Evolutionary conservation across 2,113 vertebrate genomes (phyloP).

Genomic region (Balaeniceps rex): DNA sequence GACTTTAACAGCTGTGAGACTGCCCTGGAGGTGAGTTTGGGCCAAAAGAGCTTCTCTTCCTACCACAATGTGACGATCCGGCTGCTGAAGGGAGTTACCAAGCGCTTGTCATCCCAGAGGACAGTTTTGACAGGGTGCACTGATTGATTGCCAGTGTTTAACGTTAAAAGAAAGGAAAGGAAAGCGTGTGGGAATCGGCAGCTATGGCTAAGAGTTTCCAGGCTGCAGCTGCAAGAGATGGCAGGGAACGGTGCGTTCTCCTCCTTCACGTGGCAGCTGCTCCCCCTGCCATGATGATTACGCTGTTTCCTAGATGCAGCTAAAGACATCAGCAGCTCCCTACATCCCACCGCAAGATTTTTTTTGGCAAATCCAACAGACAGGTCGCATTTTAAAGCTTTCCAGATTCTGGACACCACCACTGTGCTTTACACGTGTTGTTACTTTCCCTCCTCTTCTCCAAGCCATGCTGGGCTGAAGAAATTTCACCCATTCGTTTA

Average conservation of each 20-base stretch:
- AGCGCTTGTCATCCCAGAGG: neutral
- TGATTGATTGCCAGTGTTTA: neutral
- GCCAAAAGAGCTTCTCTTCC: neutral
- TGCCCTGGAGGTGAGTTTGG: neutral
- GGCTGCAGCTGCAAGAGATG: neutral
- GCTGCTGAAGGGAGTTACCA: neutral
- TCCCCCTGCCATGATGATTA: fast-evolving
- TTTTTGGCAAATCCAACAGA: neutral
- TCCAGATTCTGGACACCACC: neutral
- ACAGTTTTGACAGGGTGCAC: neutral
- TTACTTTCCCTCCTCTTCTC: neutral
- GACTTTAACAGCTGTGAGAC: neutral
- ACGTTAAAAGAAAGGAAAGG: neutral
- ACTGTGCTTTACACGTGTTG: neutral
- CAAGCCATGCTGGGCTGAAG: neutral
- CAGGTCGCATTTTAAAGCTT: neutral
- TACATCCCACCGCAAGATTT: neutral
- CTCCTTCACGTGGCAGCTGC: neutral
- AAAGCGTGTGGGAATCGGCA: neutral
- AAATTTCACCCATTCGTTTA: neutral
- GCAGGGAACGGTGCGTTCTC: neutral
- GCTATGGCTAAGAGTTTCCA: neutral
- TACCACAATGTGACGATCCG: fast-evolving
- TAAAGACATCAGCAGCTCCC: neutral
- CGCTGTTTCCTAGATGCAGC: neutral